Evolutionary conservation across 2,888 invertebrate genomes (phyloP).

Genomic region (Tipula unca): DNA sequence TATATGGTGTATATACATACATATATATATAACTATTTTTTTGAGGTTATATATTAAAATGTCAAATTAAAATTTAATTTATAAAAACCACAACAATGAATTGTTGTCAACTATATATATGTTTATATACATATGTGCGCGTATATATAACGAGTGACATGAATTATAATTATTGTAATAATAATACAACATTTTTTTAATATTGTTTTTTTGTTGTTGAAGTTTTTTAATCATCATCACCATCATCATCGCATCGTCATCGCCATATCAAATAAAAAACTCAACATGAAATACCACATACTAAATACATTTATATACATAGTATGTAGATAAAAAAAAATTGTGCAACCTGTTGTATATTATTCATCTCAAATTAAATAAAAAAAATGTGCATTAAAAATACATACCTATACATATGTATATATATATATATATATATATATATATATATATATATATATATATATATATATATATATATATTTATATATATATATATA

Average conservation of each 20-base stretch:
- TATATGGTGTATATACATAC: not conserved
- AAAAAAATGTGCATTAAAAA: not conserved
- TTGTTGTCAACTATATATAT: not conserved
- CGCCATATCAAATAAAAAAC: not conserved
- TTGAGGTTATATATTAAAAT: conserved; percentile 14
- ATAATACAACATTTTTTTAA: not conserved
- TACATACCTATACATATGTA: no score
- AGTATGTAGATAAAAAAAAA: not conserved
- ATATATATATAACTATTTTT: not conserved
- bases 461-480: not conserved
- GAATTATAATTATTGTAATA: conserved; percentile 14
- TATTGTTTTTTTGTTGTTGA: not conserved
- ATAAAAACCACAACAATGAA: conserved; percentile 14
- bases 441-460: not conserved
- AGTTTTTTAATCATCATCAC: not conserved
- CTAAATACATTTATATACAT: not conserved
- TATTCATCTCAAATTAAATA: not conserved
- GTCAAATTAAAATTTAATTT: conserved; percentile 14
- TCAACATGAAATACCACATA: not conserved
- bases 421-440: not conserved
- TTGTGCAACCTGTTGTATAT: not conserved
- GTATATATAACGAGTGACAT: not conserved
- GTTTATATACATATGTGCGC: not conserved
- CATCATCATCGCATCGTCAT: not conserved
- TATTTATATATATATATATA: not conserved